phyloP scores from a whole-genome alignment of 1,140 invertebrate species.

The Steinernema khuongi region DNA sequence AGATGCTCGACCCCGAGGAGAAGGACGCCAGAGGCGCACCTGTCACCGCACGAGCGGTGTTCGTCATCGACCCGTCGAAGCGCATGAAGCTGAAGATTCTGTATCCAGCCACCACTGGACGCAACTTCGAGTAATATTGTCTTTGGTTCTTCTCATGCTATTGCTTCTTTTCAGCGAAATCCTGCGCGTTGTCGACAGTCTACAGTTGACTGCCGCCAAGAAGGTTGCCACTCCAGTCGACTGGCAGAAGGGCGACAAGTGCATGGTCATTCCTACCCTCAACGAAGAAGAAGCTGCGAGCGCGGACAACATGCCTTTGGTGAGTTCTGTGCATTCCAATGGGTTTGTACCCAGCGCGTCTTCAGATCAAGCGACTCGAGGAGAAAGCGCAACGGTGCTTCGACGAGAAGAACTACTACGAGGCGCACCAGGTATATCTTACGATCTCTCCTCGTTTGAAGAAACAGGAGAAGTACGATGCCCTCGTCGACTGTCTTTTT shows the following conservation, averaged over 20 bases:
- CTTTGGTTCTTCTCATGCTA: constrained; percentile 10
- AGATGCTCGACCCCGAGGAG: constrained; percentile 84
- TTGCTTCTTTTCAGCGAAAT: constrained; percentile 73
- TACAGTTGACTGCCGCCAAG: constrained; percentile 75
- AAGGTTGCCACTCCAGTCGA: constrained; percentile 80
- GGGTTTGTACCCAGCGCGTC: no score
- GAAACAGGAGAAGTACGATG: no score
- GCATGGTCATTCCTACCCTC: constrained; percentile 38
- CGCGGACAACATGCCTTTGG: no score
- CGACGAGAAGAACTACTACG: no score
- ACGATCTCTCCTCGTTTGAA: no score
- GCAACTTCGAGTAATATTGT: constrained; percentile 78
- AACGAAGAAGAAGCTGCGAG: constrained; percentile 56
- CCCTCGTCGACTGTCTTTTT: no score
- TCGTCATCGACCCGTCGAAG: constrained; percentile 79
- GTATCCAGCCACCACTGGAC: constrained; percentile 82
- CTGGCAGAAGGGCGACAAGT: constrained; percentile 69
- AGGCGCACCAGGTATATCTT: no score
- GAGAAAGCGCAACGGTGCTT: no score
- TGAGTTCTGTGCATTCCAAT: no score
- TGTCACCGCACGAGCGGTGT: constrained; percentile 75
- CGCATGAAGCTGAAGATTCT: constrained; percentile 78
- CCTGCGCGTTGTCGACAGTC: constrained; percentile 76
- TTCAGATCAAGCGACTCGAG: no score
- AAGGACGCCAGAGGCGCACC: constrained; percentile 71